These are phyloP conservation scores for Brachymystax lenok DNA, from an alignment of 2,797 vertebrate genomes.

Conservation along the genomic window DNA sequence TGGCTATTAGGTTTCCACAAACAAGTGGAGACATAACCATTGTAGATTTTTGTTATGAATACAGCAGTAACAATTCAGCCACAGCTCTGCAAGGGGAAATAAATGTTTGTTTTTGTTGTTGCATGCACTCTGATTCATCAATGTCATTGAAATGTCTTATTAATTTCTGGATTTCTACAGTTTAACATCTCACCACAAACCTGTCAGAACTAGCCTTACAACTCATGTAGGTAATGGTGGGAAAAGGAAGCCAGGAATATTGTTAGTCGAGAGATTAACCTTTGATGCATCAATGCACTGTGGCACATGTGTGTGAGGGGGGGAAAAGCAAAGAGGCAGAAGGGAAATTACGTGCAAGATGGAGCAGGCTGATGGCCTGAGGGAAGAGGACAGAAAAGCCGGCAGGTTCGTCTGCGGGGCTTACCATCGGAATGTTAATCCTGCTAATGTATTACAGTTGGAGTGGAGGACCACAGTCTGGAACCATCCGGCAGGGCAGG, in stretches of 20 bases:
- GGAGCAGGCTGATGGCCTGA: conserved; percentile 52
- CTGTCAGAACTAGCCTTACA: neutral
- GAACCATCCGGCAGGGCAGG: conserved; percentile 39
- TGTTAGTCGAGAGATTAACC: neutral
- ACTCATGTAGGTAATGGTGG: neutral
- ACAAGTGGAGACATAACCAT: neutral
- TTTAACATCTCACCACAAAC: neutral
- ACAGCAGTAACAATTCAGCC: neutral
- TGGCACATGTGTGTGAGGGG: conserved; percentile 16
- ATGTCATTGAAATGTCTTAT: neutral
- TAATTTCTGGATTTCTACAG: neutral
- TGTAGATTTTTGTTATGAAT: neutral
- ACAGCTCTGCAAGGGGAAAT: neutral
- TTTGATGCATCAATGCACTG: neutral
- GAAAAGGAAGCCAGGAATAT: conserved; percentile 1
- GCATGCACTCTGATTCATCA: neutral
- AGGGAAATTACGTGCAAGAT: conserved; percentile 64
- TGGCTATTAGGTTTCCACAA: neutral
- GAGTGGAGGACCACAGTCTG: conserved; percentile 62
- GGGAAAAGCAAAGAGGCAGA: conserved; percentile 62
- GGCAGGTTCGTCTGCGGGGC: conserved; percentile 52
- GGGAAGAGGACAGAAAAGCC: conserved; percentile 53
- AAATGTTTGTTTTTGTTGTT: neutral
- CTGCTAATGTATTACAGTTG: conserved; percentile 76
- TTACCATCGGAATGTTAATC: conserved; percentile 79